Conservation (phyloP, 1,140 invertebrate species). For the Trichonephila clavata region DNA sequence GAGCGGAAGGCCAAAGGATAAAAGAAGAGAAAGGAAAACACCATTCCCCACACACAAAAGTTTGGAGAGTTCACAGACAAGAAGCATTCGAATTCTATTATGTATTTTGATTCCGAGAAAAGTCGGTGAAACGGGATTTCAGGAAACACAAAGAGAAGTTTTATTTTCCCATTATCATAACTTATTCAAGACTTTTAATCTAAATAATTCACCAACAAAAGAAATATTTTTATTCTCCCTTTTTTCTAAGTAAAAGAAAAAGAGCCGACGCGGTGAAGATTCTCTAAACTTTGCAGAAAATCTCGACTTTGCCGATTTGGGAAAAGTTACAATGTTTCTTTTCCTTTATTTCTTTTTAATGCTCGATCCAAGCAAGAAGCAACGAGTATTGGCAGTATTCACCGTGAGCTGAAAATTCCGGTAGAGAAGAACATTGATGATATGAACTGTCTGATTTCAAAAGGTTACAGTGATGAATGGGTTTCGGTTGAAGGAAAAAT, state of each 20-base stretch:
- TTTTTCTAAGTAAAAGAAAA: neutral
- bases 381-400: too few relatives aligned
- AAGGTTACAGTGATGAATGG: too few relatives aligned
- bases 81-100: conserved; percentile 13
- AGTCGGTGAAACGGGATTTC: neutral
- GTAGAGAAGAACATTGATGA: too few relatives aligned
- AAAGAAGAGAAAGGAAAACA: neutral
- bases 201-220: conserved; percentile 17
- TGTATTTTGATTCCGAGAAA: neutral
- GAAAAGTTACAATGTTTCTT: neutral
- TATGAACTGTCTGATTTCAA: too few relatives aligned
- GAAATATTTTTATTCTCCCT: neutral
- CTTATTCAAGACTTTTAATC: conserved; percentile 22
- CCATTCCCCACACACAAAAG: neutral
- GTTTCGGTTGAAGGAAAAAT: too few relatives aligned
- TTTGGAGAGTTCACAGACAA: neutral
- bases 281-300: neutral
- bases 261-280: neutral
- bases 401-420: too few relatives aligned
- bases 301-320: neutral
- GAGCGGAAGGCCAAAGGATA: neutral
- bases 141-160: neutral
- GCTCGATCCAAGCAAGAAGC: neutral
- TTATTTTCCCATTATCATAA: conserved; percentile 13
- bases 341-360: neutral